Evolutionary conservation across 1,140 invertebrate genomes (phyloP).

Genomic region (Physella acuta): DNA sequence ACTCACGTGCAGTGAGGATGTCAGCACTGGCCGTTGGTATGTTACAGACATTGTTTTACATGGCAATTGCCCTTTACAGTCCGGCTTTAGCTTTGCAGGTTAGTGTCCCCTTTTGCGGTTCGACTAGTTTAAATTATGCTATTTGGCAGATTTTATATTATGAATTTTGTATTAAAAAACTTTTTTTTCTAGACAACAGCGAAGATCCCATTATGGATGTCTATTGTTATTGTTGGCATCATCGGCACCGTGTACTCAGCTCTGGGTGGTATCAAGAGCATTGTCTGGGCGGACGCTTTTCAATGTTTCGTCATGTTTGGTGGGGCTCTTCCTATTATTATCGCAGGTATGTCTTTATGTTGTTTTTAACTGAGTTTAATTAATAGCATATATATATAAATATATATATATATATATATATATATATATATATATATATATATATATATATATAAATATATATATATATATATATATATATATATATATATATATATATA

Average conservation of each 20-base stretch:
- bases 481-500: not conserved
- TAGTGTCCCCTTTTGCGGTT: no score
- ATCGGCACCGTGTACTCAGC: conserved; percentile 32
- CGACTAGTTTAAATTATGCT: no score
- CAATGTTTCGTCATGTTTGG: conserved; percentile 61
- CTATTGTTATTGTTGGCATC: conserved; percentile 28
- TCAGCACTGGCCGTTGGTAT: conserved; percentile 39
- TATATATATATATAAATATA: conserved; percentile 16
- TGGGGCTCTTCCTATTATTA: no score
- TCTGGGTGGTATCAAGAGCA: conserved; percentile 86
- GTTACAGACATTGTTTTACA: conserved; percentile 71
- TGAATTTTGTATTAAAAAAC: no score
- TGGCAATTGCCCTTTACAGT: conserved; percentile 86
- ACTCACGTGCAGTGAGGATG: conserved; percentile 36
- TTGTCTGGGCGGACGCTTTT: conserved; percentile 83
- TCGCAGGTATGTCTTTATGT: conserved; percentile 33
- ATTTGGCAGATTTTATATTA: no score
- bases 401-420: conserved; percentile 31
- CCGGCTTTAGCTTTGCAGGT: conserved; percentile 86
- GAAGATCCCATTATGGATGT: conserved; percentile 32
- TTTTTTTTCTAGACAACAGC: conserved; percentile 28
- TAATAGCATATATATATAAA: not conserved
- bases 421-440: conserved; percentile 39
- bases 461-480: not conserved
- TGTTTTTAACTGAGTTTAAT: not conserved